Conservation (phyloP, 2,888 invertebrate genomes). For the Odontomyia ornata region DNA sequence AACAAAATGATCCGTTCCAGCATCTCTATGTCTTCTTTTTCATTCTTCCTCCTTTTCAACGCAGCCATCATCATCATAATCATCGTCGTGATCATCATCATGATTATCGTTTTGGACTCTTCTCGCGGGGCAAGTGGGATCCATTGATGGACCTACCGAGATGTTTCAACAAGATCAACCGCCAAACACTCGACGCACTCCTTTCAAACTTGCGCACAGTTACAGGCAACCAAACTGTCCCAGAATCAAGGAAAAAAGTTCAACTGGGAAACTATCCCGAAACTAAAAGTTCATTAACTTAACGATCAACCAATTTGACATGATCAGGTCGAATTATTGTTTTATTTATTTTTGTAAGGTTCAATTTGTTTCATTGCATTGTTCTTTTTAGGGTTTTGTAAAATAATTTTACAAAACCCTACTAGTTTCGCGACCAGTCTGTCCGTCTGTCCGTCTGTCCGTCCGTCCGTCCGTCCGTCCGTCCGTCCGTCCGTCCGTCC, state of each 20-base stretch:
- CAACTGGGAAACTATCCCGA: background rate
- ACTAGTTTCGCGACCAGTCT: no score
- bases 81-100: conserved; percentile 20
- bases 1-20: background rate
- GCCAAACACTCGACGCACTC: background rate
- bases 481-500: no score
- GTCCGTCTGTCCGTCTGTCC: no score
- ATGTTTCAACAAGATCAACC: background rate
- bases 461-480: no score
- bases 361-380: conserved; percentile 15
- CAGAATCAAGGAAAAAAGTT: background rate
- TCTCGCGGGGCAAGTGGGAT: background rate
- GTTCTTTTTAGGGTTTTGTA: no score
- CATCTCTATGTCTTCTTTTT: conserved; percentile 5
- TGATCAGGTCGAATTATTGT: conserved; percentile 38
- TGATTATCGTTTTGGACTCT: conserved; percentile 35
- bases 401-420: no score
- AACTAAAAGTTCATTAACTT: conserved; percentile 48
- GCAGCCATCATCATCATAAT: conserved; percentile 6
- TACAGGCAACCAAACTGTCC: background rate
- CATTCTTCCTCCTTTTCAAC: background rate
- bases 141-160: conserved; percentile 36
- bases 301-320: conserved; percentile 46
- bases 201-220: background rate
- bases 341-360: conserved; percentile 13